Evolutionary conservation across 1,140 invertebrate species (phyloP), one percentile per base, ranked within the genome.

Genomic region (Drosophila ficusphila): DNA sequence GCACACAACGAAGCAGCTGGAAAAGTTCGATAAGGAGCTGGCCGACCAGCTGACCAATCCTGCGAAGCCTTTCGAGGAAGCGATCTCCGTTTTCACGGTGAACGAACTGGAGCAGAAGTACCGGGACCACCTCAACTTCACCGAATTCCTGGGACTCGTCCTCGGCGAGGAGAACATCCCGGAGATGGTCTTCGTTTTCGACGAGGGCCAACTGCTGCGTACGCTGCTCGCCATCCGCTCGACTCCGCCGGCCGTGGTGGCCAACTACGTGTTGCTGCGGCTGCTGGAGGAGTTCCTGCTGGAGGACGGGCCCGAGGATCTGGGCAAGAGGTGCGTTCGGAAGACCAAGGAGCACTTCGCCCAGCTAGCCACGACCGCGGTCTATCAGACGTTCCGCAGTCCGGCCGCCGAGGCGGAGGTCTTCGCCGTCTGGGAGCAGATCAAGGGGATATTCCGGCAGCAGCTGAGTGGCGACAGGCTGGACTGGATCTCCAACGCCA

Each of bases 401-500:
- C 23, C 46, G 1, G 42, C 25, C 0, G 33, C 56, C 1, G 89
- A 90, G 42, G 29, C 56, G 0, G 83, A 89, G 27, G 69, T 90
- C 1, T 8, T 44, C n/a, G 31, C 51, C 2, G 38, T 90, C 1
- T 90, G 89, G 89, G 34, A 68, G 0, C 57, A 90, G 44, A 72
- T 90, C 11, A 73, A 64, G 0, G 12, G 12, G 0, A 38, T 62
- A 0, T 89, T 90, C 27, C 60, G 75, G 19, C 52, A 74, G n/a
- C 47, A 86, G 0, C 38, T 90, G 11, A 47, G n/a, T 1, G 85
- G 77, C 2, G 72, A 90, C 58, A 85, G 75, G 8, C 62, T 75
- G 2, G 74, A 85, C 42, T 90, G 89, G 89, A 90, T 90, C 4
- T n/a, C 56, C 0, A 79, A 89, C 9, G 21, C 11, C 3, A 90